Evolutionary conservation across 1,140 invertebrate genomes (phyloP).

Genomic region (Colletes latitarsis): DNA sequence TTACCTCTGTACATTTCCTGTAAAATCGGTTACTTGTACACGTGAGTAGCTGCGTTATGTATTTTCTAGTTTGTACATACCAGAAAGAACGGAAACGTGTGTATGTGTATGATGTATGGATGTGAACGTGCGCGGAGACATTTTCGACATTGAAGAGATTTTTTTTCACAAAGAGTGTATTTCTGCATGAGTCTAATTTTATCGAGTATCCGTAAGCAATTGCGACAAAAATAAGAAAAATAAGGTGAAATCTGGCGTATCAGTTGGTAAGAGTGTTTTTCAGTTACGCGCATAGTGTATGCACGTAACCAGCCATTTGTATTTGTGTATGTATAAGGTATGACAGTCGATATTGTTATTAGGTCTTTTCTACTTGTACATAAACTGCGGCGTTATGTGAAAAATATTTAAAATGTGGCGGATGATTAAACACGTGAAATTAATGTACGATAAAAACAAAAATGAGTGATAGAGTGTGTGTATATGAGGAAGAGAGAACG

Average conservation of each 20-base stretch:
- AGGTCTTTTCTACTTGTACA: conserved; percentile 73
- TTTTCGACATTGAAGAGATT: background rate
- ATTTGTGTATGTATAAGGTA: conserved; percentile 52
- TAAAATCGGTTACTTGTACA: conserved; percentile 74
- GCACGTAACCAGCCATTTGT: conserved; percentile 47
- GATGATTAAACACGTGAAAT: conserved; percentile 12
- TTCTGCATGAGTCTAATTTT: conserved; percentile 13
- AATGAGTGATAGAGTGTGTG: conserved; percentile 14
- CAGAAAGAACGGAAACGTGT: conserved; percentile 29
- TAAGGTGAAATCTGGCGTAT: background rate
- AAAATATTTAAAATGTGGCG: conserved; percentile 53
- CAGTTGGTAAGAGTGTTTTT: conserved; percentile 6
- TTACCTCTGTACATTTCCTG: conserved; percentile 75
- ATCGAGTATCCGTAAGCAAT: conserved; percentile 10
- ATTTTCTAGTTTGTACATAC: conserved; percentile 77
- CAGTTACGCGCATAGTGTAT: conserved; percentile 30
- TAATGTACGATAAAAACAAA: background rate
- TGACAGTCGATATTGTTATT: conserved; percentile 55
- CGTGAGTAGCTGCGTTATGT: conserved; percentile 73
- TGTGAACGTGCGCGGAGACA: background rate
- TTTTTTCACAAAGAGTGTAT: conserved; percentile 27
- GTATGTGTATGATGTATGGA: conserved; percentile 21
- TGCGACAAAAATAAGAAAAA: background rate
- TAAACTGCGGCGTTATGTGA: conserved; percentile 65
- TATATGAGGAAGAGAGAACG: conserved; percentile 48